Base-by-base conservation (phyloP, 2,888 invertebrate genomes). In the Cantharis nigra region DNA sequence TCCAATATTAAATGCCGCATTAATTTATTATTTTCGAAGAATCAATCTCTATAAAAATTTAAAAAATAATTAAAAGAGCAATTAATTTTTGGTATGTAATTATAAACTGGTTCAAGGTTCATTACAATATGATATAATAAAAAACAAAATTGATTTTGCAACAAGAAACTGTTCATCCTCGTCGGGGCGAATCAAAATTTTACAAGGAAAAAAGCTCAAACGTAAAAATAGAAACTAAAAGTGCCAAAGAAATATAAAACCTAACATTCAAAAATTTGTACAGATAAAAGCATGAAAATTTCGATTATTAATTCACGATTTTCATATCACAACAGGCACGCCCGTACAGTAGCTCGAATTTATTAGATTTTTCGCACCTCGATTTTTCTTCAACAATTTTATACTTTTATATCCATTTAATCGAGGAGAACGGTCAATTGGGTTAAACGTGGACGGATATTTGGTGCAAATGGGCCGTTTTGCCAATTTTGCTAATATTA, bases 1-100 rank as follows among this genome's bases (percentile, higher is more conserved):
- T 26, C 73, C 69, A 69, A 18, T 69, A 74, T 74, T 74, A 69
- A 74, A 69, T 74, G 14, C 67, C 63, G 16, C 26, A 63, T 14
- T 74, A 74, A 74, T 74, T 74, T 74, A 74, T 74, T 74, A 69
- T 49, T 23, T 49, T 49, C n/a, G n/a, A 49, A 49, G n/a, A 49
- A 49, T 49, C 49, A 13, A 49, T n/a, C 7, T n/a, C 7, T 49
- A 49, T 13, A 49, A 49, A n/a, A 49, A 49, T 49, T 49, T n/a
- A 7, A 49, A 49, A 49, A 49, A 49, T 49, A 49, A 49, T 49
- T n/a, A 49, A n/a, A 49, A 13, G 49, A 49, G 49, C n/a, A 49
- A 49, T 49, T 49, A 49, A 49, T 49, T n/a, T 49, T 49, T 49
- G 49, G n/a, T 49, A 49, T 2, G n/a, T 49, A n/a, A 5, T 49